Conservation (phyloP, 2,797 vertebrate genomes). For the Pseudochaenichthys georgianus region DNA sequence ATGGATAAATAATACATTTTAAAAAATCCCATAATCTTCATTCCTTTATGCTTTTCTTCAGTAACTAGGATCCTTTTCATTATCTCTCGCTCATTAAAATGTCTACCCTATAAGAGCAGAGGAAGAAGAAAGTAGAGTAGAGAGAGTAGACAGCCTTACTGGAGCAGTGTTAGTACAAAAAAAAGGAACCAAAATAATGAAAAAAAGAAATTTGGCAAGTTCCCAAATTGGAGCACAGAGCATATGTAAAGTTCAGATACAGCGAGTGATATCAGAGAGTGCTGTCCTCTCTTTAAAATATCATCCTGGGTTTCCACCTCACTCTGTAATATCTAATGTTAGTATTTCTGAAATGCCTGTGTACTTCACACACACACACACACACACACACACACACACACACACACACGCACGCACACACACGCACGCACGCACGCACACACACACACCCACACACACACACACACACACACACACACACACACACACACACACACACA, state of each 20-base stretch:
- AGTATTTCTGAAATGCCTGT: constrained; percentile 58
- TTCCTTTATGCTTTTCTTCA: constrained; percentile 60
- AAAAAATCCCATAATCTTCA: constrained; percentile 62
- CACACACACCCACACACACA: not conserved
- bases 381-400: constrained; percentile 6
- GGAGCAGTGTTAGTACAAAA: constrained; percentile 38
- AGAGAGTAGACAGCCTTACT: constrained; percentile 44
- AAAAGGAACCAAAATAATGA: constrained; percentile 46
- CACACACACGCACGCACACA: constrained; percentile 23
- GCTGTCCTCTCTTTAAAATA: constrained; percentile 37
- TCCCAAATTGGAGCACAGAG: constrained; percentile 49
- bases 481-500: too few relatives aligned
- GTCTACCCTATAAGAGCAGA: constrained; percentile 35
- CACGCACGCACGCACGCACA: too few relatives aligned
- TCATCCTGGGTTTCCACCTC: constrained; percentile 49
- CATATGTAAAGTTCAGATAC: constrained; percentile 45
- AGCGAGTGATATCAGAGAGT: constrained; percentile 11
- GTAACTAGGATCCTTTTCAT: constrained; percentile 57
- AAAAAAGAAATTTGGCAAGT: constrained; percentile 54
- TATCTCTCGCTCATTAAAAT: constrained; percentile 74
- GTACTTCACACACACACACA: constrained; percentile 24
- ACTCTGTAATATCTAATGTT: constrained; percentile 43
- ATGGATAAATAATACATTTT: constrained; percentile 45
- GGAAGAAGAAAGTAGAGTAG: constrained; percentile 49
- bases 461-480: constrained; percentile 11